Conservation (phyloP, 2,113 vertebrate species). For the Erythrocebus patas region DNA sequence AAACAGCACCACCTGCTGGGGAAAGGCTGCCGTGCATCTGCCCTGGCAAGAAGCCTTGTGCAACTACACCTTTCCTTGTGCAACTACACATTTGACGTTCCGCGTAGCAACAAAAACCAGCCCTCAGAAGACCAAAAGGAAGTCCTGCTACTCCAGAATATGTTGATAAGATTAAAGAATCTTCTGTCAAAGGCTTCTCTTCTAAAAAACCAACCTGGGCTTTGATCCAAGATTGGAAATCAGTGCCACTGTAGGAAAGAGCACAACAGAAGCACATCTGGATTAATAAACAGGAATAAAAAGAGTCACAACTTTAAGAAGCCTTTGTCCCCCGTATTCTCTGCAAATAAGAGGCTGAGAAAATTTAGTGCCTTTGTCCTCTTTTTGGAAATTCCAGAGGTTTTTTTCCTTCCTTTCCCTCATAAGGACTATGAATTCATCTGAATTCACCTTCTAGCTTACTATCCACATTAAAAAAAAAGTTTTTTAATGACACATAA, state of each 20-base stretch:
- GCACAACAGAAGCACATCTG: not conserved
- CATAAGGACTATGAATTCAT: not conserved
- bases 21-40: not conserved
- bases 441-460: not conserved
- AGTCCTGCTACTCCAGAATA: not conserved
- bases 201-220: not conserved
- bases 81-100: not conserved
- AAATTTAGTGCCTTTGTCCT: not conserved
- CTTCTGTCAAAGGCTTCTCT: not conserved
- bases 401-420: not conserved
- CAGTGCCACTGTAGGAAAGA: not conserved
- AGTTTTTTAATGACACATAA: not conserved
- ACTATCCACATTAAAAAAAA: not conserved
- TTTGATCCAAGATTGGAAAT: not conserved
- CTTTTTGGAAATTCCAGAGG: not conserved
- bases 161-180: not conserved
- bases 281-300: not conserved
- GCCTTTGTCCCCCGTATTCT: not conserved
- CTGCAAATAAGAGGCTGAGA: not conserved
- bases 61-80: not conserved
- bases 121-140: not conserved
- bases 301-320: not conserved
- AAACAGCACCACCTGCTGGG: slow-evolving; percentile 60
- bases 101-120: not conserved
- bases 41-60: not conserved